Evolutionary conservation across 2,113 vertebrate genomes (phyloP).

Genomic region (Psettodes erumei): DNA sequence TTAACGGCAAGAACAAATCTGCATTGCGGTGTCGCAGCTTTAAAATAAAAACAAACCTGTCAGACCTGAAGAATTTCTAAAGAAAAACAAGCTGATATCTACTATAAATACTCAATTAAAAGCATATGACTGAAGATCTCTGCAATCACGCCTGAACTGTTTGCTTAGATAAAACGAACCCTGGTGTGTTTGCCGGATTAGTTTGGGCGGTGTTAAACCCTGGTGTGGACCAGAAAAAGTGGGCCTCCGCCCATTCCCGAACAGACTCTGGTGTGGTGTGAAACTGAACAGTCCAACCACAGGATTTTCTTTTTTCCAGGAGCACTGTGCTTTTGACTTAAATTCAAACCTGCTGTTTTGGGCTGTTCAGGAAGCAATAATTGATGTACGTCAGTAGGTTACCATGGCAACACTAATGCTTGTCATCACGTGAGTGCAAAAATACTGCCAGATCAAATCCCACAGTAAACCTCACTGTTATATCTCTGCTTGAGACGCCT

Average conservation of each 20-base stretch:
- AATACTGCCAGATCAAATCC: too few relatives aligned
- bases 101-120: background rate
- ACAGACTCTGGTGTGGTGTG: background rate
- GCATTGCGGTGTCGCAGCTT: background rate
- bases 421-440: too few relatives aligned
- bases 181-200: too few relatives aligned
- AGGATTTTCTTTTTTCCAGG: background rate
- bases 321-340: background rate
- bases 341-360: background rate
- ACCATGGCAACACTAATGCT: background rate
- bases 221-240: too few relatives aligned
- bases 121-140: slow-evolving; percentile 5
- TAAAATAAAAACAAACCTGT: slow-evolving; percentile 9
- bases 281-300: background rate
- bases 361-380: background rate
- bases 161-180: background rate
- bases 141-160: background rate
- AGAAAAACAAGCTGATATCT: background rate
- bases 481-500: too few relatives aligned
- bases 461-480: too few relatives aligned
- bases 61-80: background rate
- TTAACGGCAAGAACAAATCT: background rate
- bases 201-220: background rate
- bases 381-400: background rate
- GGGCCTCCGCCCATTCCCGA: background rate